These are phyloP conservation scores for Microctonus brassicae DNA, from an alignment of 2,888 invertebrate genomes.

Conservation along the genomic window DNA sequence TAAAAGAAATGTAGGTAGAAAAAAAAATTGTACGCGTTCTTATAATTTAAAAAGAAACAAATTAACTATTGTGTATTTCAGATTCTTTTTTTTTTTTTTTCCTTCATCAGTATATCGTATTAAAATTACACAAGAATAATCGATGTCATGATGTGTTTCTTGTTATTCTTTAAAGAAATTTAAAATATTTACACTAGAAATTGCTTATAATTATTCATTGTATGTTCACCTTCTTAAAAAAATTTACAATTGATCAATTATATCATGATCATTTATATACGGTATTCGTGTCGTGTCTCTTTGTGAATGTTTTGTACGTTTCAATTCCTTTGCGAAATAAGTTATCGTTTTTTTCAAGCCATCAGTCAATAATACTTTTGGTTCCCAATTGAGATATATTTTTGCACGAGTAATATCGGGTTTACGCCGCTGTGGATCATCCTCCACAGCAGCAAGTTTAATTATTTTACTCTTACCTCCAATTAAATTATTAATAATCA, in stretches of 20 bases:
- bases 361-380: slow-evolving; percentile 86
- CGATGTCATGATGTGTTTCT: too few species aligned
- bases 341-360: slow-evolving; percentile 93
- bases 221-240: neutral
- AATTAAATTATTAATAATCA: slow-evolving; percentile 85
- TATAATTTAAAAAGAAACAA: too few species aligned
- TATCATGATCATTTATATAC: slow-evolving; percentile 64
- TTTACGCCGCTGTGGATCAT: slow-evolving; percentile 94
- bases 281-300: slow-evolving; percentile 68
- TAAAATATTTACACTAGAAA: neutral
- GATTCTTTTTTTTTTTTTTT: too few species aligned
- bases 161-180: neutral
- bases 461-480: slow-evolving; percentile 89
- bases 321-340: slow-evolving; percentile 92
- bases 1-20: neutral
- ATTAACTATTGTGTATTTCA: too few species aligned
- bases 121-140: too few species aligned
- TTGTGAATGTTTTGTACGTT: slow-evolving; percentile 74
- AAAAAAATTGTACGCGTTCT: too few species aligned
- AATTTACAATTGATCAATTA: slow-evolving; percentile 61
- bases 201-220: neutral
- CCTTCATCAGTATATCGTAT: too few species aligned
- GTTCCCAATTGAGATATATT: slow-evolving; percentile 89
- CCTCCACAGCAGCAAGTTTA: slow-evolving; percentile 88
- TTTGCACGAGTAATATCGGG: slow-evolving; percentile 95